Conservation (phyloP, 2,888 invertebrate genomes). For the Papilio gigon region DNA sequence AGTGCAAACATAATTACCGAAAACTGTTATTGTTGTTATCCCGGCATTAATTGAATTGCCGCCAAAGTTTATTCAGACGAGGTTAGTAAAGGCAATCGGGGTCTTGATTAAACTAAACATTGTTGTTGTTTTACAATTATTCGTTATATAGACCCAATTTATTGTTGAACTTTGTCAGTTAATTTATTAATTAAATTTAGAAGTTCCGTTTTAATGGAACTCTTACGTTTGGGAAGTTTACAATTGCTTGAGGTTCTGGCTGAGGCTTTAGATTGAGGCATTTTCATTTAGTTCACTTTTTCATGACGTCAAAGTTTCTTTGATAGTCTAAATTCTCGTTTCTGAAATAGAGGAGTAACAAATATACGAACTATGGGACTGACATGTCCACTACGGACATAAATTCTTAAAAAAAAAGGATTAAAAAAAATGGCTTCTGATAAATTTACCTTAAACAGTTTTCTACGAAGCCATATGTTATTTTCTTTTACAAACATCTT, state of each 20-base stretch:
- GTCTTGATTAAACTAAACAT: constrained; percentile 78
- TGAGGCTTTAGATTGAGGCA: background rate
- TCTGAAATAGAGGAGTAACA: too few relatives aligned
- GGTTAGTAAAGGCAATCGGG: constrained; percentile 71
- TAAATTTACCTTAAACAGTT: background rate
- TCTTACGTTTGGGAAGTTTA: background rate
- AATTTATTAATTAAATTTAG: constrained; percentile 6
- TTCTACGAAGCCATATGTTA: background rate
- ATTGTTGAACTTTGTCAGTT: constrained; percentile 40
- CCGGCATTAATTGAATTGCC: constrained; percentile 75
- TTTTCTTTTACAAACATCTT: background rate
- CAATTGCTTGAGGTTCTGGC: too few relatives aligned
- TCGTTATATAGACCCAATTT: constrained; percentile 54
- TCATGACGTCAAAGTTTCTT: too few relatives aligned
- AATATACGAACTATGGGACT: too few relatives aligned
- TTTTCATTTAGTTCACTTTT: background rate
- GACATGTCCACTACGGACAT: too few relatives aligned
- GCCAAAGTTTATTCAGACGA: constrained; percentile 74
- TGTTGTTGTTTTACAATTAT: constrained; percentile 70
- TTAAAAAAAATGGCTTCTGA: too few relatives aligned
- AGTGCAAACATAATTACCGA: constrained; percentile 72
- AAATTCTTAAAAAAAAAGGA: too few relatives aligned
- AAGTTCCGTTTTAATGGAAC: background rate
- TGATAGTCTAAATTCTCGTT: too few relatives aligned
- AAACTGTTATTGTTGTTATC: constrained; percentile 78